A percentile compares a stretch with the other conserved stretches of the same genome.
phyloP scores from a whole-genome alignment of 2,888 invertebrate species.

The Limnephilus marmoratus region DNA sequence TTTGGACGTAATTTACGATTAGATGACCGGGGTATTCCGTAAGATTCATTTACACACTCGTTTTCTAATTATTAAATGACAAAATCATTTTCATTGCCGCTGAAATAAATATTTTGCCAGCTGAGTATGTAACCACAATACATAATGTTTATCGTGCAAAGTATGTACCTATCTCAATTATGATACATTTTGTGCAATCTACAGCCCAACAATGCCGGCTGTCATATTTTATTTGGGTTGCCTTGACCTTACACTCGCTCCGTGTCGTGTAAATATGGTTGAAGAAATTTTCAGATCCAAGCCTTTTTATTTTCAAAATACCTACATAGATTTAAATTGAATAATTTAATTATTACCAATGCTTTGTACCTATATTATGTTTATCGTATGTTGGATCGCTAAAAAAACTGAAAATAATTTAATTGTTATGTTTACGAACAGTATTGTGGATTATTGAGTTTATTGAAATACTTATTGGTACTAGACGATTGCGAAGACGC shows the following conservation, averaged over 20 bases:
- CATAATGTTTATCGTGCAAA: background rate
- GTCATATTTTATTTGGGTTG: background rate
- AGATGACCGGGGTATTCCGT: background rate
- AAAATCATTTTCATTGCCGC: background rate
- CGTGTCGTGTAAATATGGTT: background rate
- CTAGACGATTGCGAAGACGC: background rate
- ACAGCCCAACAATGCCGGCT: background rate
- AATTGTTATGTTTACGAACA: background rate
- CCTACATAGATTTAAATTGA: background rate
- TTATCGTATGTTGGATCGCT: no score
- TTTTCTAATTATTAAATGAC: background rate
- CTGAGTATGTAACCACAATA: background rate
- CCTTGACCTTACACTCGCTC: conserved; percentile 6
- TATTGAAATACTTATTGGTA: background rate
- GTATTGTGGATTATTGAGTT: background rate
- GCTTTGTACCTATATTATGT: background rate
- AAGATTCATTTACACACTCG: background rate
- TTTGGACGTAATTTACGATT: background rate
- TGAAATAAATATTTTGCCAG: background rate
- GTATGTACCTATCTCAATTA: background rate
- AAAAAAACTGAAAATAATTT: background rate
- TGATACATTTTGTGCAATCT: background rate
- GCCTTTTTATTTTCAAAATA: no score
- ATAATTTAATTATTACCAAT: background rate
- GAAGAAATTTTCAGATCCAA: background rate